phyloP scores from a whole-genome alignment of 2,888 invertebrate species.

The Trachelus stipa region DNA sequence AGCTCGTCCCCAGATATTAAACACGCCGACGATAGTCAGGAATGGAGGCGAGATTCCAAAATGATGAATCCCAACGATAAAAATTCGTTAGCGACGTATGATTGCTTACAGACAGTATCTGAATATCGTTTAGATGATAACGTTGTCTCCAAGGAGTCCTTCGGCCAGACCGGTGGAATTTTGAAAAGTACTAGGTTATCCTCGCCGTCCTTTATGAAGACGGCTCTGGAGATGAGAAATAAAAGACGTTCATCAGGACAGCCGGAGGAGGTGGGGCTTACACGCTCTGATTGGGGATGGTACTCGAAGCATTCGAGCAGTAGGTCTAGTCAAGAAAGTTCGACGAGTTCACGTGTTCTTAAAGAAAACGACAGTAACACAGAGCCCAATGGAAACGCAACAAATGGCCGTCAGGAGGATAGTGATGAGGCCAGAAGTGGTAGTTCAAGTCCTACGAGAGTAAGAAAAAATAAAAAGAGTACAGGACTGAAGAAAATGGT shows the following conservation, averaged over 20 bases:
- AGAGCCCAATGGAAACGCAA: constrained; percentile 41
- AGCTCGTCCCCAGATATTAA: not conserved
- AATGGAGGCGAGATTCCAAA: not conserved
- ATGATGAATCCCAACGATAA: not conserved
- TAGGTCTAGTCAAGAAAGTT: constrained; percentile 38
- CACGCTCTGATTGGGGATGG: constrained; percentile 60
- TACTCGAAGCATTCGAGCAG: constrained; percentile 41
- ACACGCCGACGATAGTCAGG: not conserved
- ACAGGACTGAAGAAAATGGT: constrained; percentile 81
- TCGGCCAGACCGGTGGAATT: constrained; percentile 27
- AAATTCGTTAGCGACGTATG: not conserved
- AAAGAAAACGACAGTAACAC: constrained; percentile 37
- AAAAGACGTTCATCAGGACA: constrained; percentile 51
- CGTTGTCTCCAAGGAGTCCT: not conserved
- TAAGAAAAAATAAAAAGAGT: constrained; percentile 73
- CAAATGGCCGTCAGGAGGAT: constrained; percentile 41
- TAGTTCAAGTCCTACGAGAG: constrained; percentile 46
- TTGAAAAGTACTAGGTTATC: constrained; percentile 47
- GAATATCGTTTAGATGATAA: not conserved
- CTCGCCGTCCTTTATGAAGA: constrained; percentile 65
- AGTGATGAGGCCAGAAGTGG: constrained; percentile 54
- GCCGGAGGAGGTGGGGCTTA: constrained; percentile 37
- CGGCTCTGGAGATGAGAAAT: constrained; percentile 64
- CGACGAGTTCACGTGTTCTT: constrained; percentile 19
- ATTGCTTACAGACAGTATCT: not conserved